Base-by-base conservation (phyloP, 2,888 invertebrate species). In the Oligia latruncula region DNA sequence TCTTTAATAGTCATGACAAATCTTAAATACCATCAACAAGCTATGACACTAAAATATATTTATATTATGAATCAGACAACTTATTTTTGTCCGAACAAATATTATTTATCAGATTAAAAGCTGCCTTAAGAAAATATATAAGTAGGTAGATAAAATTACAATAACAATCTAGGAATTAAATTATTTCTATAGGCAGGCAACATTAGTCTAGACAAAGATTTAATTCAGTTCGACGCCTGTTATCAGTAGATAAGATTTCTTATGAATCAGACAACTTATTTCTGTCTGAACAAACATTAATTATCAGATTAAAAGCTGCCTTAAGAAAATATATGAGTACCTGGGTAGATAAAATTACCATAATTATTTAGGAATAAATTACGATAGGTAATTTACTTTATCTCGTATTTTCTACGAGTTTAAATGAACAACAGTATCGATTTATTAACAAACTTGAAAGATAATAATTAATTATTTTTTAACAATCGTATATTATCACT, bases 41-140 rank as follows among this genome's bases (percentile, higher is more conserved):
- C 20, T 55, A 20, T 55, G 20, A 55, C 55, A 55, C 8, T 52
- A 5, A 49, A 15, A 49, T 15, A 15, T 15, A 49, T 49, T 49
- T 49, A 15, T 15, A 49, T 15, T 15, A 67, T 77, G 60, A 23
- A 17, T 71, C 1, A 9, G 49, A 75, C 75, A 75, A 43, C 13
- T 9, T 65, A 46, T 62, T 73, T 68, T 49, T 66, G 3, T 62
- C 3, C 0, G 40, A 73, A 73, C 35, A 73, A 73, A 78, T 3
- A 65, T 70, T 83, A 35, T 43, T 23, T 70, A 70, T 64, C 52
- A 29, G 60, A 67, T 71, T 55, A 82, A 29, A 29, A 52, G 1
- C 11, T 35, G 4, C 4, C 5, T 35, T 35, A 65, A 4, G 17
- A 58, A 55, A 55, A 55, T 6, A 55, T 20, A 52, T 70, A 40